phyloP scores from a whole-genome alignment of 2,113 vertebrate genomes.

The Crotophaga sulcirostris region DNA sequence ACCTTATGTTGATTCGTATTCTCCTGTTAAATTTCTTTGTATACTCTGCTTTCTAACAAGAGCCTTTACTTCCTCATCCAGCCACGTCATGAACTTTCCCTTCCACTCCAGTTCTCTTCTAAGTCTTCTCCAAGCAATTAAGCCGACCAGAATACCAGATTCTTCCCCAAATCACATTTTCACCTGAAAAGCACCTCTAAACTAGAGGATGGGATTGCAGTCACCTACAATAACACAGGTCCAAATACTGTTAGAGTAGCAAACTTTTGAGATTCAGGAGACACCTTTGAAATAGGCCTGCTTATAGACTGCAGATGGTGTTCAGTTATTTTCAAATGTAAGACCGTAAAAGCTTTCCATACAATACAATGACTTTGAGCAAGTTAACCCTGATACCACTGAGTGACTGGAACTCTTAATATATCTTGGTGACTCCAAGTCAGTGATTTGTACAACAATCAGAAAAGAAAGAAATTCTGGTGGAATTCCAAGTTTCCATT shows the following conservation, averaged over 20 bases:
- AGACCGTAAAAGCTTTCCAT: neutral
- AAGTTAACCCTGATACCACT: conserved; percentile 30
- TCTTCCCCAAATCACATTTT: neutral
- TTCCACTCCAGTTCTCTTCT: neutral
- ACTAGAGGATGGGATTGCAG: neutral
- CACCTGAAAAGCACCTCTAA: neutral
- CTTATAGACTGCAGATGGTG: neutral
- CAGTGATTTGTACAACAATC: neutral
- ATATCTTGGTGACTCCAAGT: conserved; percentile 3
- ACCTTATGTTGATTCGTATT: neutral
- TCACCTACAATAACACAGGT: neutral
- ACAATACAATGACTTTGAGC: neutral
- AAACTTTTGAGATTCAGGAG: neutral
- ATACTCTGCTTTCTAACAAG: neutral
- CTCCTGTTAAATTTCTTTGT: neutral
- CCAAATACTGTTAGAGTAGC: neutral
- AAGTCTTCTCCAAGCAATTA: neutral
- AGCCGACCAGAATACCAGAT: neutral
- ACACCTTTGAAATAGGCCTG: neutral
- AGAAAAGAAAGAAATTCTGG: neutral
- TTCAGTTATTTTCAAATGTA: neutral
- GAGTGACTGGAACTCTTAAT: conserved; percentile 30
- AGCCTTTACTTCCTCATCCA: neutral
- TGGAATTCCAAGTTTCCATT: neutral
- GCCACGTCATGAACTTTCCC: neutral